A percentile compares a stretch with the other conserved stretches of the same genome.
Conservation (phyloP, 2,113 vertebrate genomes). For the Pteronura brasiliensis region DNA sequence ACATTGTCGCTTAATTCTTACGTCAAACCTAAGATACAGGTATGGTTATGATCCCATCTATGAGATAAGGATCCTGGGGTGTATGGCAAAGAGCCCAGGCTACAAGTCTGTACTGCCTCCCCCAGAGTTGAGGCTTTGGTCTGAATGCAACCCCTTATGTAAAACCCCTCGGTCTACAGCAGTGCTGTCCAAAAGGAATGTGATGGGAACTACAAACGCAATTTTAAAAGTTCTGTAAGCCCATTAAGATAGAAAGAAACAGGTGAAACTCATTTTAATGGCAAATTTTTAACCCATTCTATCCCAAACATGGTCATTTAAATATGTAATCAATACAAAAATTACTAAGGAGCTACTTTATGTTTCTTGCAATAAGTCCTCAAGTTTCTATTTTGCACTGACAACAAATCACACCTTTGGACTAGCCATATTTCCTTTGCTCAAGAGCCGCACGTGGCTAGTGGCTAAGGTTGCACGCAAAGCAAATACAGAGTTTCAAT, state of each 20-base stretch:
- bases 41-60: not conserved
- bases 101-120: not conserved
- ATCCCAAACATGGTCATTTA: not conserved
- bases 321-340: not conserved
- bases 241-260: not conserved
- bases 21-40: not conserved
- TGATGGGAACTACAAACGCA: not conserved
- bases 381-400: not conserved
- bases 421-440: not conserved
- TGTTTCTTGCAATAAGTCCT: not conserved
- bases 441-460: not conserved
- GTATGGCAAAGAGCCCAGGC: no score
- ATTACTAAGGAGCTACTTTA: not conserved
- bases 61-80: not conserved
- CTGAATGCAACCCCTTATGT: not conserved
- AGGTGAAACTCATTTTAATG: not conserved
- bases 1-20: not conserved
- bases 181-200: not conserved
- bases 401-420: not conserved
- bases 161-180: not conserved
- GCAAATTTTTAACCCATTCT: not conserved
- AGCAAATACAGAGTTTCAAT: not conserved
- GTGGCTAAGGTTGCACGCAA: not conserved
- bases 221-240: not conserved
- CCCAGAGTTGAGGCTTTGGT: not conserved